Evolutionary conservation across 2,797 vertebrate species (phyloP), one percentile per base, ranked within the genome.

Genomic region (Manis javanica): DNA sequence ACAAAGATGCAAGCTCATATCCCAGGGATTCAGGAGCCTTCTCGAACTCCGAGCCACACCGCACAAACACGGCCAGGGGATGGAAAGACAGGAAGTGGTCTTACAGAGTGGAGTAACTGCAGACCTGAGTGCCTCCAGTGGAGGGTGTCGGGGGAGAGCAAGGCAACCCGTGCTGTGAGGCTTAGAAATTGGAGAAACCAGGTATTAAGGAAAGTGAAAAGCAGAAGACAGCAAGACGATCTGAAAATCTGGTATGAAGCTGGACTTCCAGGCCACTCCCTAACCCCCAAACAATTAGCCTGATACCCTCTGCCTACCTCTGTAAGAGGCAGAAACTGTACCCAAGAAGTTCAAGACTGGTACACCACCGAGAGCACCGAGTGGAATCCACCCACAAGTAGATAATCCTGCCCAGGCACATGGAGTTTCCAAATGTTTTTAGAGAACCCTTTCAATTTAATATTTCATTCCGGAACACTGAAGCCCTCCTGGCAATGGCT

Each of bases 171-270:
- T 4, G 51, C 49, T 4, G 2, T 31, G 37, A 66, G 39, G 23
- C 19, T 9, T 19, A 53, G 23, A 24, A 59, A 53, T 0, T 1
- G 7, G 18, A 77, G 31, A 26, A 4, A 11, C 16, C 31, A 68
- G 46, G 23, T 61, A 12, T 0, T 0, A 11, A 87, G 57, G 53
- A 74, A 26, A 31, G n/a, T 0, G 4, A 63, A 69, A 57, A 5
- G 14, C 23, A 24, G 26, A 34, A 64, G 66, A 66, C 23, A 87
- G 79, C 49, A n/a, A 51, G 87, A 23, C 59, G 84, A 71, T 29
- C 5, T 10, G 10, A 53, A 42, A 59, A 63, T 57, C 51, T 51
- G 84, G 37, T 21, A 2, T 37, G n/a, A 75, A 31, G 49, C 1
- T 37, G 7, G 46, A 37, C 26, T 61, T 72, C 21, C 15, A 26